Percentiles rank a stretch among this genome's conserved stretches.
phyloP scores from a whole-genome alignment of 2,797 vertebrate species.

The Bufotes viridis region DNA sequence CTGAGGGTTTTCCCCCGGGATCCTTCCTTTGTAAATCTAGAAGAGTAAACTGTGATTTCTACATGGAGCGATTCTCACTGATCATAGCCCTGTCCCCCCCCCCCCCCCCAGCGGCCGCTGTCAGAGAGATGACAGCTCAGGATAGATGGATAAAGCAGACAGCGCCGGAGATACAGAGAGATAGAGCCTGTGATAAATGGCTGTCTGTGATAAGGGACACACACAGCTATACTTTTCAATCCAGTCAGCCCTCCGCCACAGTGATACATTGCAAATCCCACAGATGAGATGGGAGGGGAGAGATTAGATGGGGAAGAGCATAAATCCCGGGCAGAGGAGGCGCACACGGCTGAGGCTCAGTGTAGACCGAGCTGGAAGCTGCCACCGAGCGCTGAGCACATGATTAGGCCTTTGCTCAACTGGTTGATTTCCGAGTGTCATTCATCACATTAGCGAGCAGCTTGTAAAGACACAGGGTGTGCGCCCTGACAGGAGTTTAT shows the following conservation, averaged over 20 bases:
- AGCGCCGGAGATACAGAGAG: slow-evolving; percentile 52
- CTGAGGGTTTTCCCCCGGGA: not conserved
- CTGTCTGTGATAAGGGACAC: slow-evolving; percentile 59
- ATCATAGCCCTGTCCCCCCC: slow-evolving; percentile 1
- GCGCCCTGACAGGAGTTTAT: not conserved
- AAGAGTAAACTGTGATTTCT: slow-evolving; percentile 2
- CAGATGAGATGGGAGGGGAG: slow-evolving; percentile 75
- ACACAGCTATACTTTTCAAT: slow-evolving; percentile 63
- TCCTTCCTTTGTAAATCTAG: not conserved
- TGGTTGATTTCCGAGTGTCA: not conserved
- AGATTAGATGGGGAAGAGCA: slow-evolving; percentile 69
- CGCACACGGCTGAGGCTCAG: slow-evolving; percentile 52
- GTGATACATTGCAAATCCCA: slow-evolving; percentile 75
- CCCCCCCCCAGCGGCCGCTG: slow-evolving; percentile 27
- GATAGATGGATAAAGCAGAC: slow-evolving; percentile 53
- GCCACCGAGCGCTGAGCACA: not conserved
- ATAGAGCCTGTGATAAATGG: slow-evolving; percentile 56
- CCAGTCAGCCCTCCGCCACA: slow-evolving; percentile 73
- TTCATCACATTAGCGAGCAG: not conserved
- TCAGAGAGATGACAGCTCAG: slow-evolving; percentile 50
- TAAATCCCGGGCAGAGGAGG: slow-evolving; percentile 66
- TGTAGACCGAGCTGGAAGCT: slow-evolving; percentile 60
- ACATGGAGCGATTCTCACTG: not conserved
- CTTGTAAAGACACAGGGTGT: not conserved
- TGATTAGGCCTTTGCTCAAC: slow-evolving; percentile 3